phyloP scores from a whole-genome alignment of 2,113 vertebrate species.

The Aix galericulata region DNA sequence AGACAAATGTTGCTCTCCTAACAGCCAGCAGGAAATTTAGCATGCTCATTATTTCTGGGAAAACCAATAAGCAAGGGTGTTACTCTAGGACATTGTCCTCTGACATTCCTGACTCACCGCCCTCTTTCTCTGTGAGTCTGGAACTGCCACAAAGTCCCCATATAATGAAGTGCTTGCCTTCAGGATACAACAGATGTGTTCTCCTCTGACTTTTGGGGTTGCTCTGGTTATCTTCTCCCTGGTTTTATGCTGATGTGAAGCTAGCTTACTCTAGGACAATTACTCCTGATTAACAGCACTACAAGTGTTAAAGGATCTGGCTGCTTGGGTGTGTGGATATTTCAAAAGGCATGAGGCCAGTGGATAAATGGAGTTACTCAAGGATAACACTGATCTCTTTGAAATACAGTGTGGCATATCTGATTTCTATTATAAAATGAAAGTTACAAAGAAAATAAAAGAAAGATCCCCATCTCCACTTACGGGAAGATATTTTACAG shows the following conservation, averaged over 20 bases:
- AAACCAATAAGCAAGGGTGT: not conserved
- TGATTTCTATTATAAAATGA: conserved; percentile 18
- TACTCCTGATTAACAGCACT: not conserved
- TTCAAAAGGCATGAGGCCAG: not conserved
- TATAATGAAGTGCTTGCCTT: not conserved
- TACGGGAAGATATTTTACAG: conserved; percentile 10
- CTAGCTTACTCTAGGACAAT: not conserved
- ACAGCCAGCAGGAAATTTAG: not conserved
- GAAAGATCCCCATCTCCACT: not conserved
- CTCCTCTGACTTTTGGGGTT: not conserved
- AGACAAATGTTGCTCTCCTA: not conserved
- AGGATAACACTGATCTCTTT: not conserved
- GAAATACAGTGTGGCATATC: not conserved
- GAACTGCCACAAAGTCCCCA: not conserved
- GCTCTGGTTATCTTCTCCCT: not conserved
- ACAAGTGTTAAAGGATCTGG: not conserved
- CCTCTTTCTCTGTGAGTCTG: not conserved
- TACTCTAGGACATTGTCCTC: not conserved
- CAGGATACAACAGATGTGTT: not conserved
- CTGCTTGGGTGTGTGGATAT: not conserved
- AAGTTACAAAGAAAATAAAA: conserved; percentile 30
- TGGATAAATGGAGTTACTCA: not conserved
- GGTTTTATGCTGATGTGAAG: not conserved
- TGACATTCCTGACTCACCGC: not conserved
- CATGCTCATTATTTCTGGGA: not conserved